Evolutionary conservation across 35 echinoderm and acorn worm species (phyloP).

Genomic region (Amphiura filiformis): DNA sequence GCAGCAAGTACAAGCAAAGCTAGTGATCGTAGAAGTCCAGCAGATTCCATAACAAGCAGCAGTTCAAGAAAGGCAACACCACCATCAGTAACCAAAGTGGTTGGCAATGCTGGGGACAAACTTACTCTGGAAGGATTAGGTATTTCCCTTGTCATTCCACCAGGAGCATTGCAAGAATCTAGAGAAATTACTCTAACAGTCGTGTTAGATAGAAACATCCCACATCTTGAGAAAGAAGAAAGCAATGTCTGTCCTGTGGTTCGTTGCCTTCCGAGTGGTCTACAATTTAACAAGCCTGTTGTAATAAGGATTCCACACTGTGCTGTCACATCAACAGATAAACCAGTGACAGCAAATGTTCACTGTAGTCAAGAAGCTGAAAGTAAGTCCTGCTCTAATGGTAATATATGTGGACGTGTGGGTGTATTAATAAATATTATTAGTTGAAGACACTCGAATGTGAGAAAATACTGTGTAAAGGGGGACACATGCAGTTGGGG

Average conservation of each 20-base stretch:
- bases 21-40: no score
- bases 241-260: conserved; percentile 14
- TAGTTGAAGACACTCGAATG: not conserved
- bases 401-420: not conserved
- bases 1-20: no score
- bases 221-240: not conserved
- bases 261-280: conserved; percentile 2
- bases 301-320: conserved; percentile 20
- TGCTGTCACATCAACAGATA: not conserved
- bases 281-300: not conserved
- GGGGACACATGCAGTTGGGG: not conserved
- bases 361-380: not conserved
- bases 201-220: not conserved
- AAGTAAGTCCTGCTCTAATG: conserved; percentile 5
- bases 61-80: no score
- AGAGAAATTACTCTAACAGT: not conserved
- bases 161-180: not conserved
- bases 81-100: not conserved
- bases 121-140: not conserved
- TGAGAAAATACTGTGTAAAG: not conserved
- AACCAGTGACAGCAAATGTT: not conserved
- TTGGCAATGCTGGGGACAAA: not conserved
- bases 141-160: not conserved
- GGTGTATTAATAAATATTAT: not conserved
- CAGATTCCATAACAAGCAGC: no score